A percentile compares a stretch with the other conserved stretches of the same genome.
phyloP scores from a whole-genome alignment of 2,888 invertebrate genomes.

The Nephrotoma flavescens region DNA sequence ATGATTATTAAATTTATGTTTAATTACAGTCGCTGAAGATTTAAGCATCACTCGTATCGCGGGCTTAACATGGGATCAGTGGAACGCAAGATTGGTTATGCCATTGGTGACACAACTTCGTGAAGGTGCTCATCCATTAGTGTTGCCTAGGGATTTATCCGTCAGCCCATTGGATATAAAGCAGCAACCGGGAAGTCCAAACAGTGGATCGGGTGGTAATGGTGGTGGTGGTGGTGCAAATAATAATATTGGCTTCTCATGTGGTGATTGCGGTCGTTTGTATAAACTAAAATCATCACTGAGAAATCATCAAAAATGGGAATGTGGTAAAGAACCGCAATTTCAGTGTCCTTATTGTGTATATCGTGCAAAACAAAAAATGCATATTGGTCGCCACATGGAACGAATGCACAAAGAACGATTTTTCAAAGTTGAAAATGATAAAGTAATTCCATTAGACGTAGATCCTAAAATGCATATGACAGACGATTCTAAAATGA shows the following conservation, averaged over 20 bases:
- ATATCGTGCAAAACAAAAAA: constrained; percentile 72
- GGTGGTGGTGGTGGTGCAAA: constrained; percentile 15
- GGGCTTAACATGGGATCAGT: constrained; percentile 56
- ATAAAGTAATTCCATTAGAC: constrained; percentile 18
- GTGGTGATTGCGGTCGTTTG: constrained; percentile 68
- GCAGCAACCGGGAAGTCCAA: constrained; percentile 18
- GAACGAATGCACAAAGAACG: constrained; percentile 65
- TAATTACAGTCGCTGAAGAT: constrained; percentile 40
- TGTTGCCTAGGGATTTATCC: constrained; percentile 31
- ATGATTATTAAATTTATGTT: constrained; percentile 6
- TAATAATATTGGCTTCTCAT: constrained; percentile 44
- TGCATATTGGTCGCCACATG: constrained; percentile 71
- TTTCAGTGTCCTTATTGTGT: constrained; percentile 71
- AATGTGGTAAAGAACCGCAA: constrained; percentile 72
- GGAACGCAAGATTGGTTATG: constrained; percentile 60
- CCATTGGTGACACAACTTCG: constrained; percentile 47
- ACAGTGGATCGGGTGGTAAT: constrained; percentile 8
- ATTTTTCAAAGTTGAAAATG: constrained; percentile 32
- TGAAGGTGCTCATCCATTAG: constrained; percentile 33
- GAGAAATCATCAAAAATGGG: constrained; percentile 73
- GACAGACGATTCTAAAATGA: neutral
- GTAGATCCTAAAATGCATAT: constrained; percentile 5
- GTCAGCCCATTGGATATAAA: constrained; percentile 24
- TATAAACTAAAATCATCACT: constrained; percentile 78
- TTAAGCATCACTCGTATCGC: constrained; percentile 56